These are phyloP conservation scores for Ardeotis arabs DNA, from an alignment of 2,113 vertebrate genomes.

Conservation along the genomic window DNA sequence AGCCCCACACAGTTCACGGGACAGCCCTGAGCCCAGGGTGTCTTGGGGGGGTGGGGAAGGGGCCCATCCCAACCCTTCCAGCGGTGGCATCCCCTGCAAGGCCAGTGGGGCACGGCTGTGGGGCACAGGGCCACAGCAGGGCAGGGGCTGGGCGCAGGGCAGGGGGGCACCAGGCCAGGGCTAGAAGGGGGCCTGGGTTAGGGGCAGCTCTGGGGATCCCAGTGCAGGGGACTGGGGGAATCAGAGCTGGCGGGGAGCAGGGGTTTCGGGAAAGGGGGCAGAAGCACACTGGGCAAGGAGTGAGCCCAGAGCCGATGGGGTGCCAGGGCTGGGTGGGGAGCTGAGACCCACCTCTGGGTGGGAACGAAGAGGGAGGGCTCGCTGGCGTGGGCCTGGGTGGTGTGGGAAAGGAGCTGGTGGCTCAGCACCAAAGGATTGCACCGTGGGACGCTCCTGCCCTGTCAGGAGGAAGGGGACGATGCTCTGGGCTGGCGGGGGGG, in stretches of 20 bases:
- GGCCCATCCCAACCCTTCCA: no score
- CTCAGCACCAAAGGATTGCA: background rate
- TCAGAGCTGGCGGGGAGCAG: background rate
- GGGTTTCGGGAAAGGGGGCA: background rate
- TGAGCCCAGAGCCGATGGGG: fast-evolving
- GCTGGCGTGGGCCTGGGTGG: background rate
- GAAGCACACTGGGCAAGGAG: background rate
- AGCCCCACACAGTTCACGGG: background rate
- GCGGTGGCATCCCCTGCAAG: no score
- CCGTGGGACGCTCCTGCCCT: background rate
- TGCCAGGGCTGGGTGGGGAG: background rate
- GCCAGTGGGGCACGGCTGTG: no score
- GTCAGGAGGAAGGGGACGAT: background rate
- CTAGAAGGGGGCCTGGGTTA: background rate
- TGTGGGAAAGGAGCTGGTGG: background rate
- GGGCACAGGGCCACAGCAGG: no score
- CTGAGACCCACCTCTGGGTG: background rate
- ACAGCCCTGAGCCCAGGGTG: background rate
- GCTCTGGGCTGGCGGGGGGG: background rate
- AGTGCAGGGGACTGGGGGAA: background rate
- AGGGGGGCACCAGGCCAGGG: background rate
- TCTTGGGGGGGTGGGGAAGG: no score
- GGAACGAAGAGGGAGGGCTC: no score
- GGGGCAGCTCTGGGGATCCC: background rate
- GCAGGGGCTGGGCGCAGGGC: no score